Conservation (phyloP, 2,888 invertebrate genomes). For the Toxonevra muliebris region DNA sequence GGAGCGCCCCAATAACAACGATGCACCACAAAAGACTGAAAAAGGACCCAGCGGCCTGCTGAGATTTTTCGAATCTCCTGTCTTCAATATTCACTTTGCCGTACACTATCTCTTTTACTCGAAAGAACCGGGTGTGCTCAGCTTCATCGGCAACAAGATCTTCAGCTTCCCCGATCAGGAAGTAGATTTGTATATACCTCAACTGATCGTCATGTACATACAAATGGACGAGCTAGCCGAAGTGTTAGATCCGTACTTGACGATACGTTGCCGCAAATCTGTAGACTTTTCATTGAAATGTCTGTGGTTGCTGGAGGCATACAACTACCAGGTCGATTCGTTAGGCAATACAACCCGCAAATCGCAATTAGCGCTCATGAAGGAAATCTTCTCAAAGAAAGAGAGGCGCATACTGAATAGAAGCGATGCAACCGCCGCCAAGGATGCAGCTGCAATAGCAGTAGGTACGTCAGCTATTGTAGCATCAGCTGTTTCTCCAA, state of each 20-base stretch:
- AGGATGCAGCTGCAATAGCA: slow-evolving; percentile 3
- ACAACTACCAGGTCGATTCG: slow-evolving; percentile 66
- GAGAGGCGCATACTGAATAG: slow-evolving; percentile 56
- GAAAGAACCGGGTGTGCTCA: slow-evolving; percentile 97
- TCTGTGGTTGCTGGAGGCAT: slow-evolving; percentile 96
- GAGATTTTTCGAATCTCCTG: slow-evolving; percentile 94
- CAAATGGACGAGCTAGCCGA: slow-evolving; percentile 98
- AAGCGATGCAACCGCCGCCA: slow-evolving; percentile 35
- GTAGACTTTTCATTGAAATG: slow-evolving; percentile 96
- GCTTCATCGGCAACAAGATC: slow-evolving; percentile 97
- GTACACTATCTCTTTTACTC: slow-evolving; percentile 98
- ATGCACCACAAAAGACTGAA: slow-evolving; percentile 52
- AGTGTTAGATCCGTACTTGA: slow-evolving; percentile 84
- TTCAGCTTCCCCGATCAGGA: slow-evolving; percentile 92
- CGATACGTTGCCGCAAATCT: slow-evolving; percentile 88
- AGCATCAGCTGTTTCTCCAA: slow-evolving; percentile 39
- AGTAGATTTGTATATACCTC: slow-evolving; percentile 98
- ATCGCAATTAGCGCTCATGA: slow-evolving; percentile 63
- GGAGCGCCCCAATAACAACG: slow-evolving; percentile 47
- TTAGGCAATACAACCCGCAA: slow-evolving; percentile 55
- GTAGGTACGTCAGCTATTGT: not conserved
- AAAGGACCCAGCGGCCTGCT: slow-evolving; percentile 63
- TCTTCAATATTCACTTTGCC: slow-evolving; percentile 98
- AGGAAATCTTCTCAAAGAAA: slow-evolving; percentile 62
- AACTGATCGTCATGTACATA: slow-evolving; percentile 97